A percentile compares a stretch with the other conserved stretches of the same genome.
Conservation (phyloP, 1,140 invertebrate genomes). For the Archivesica marissinica region DNA sequence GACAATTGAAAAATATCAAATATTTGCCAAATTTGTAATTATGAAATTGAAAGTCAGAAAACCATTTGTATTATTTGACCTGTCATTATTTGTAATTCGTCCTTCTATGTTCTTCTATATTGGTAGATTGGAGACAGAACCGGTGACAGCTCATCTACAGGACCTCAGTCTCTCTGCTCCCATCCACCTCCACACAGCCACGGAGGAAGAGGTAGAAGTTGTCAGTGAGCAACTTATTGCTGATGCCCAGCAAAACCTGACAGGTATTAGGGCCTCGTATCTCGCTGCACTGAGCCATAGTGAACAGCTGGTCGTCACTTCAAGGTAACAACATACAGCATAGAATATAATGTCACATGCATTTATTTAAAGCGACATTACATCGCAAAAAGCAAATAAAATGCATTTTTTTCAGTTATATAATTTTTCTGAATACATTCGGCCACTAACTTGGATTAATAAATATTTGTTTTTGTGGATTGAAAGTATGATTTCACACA, state of each 20-base stretch:
- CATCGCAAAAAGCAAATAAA: too few species aligned
- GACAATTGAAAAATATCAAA: slow-evolving; percentile 5
- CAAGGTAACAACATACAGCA: slow-evolving; percentile 70
- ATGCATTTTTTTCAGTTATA: too few species aligned
- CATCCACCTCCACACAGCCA: slow-evolving; percentile 71
- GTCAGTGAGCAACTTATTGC: slow-evolving; percentile 65
- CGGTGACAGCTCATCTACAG: slow-evolving; percentile 63
- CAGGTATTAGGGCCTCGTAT: slow-evolving; percentile 74
- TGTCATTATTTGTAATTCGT: background rate
- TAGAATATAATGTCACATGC: too few species aligned
- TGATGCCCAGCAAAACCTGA: slow-evolving; percentile 51
- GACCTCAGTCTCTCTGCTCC: slow-evolving; percentile 68
- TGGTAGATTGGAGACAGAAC: slow-evolving; percentile 46
- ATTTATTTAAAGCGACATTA: too few species aligned
- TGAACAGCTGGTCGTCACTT: slow-evolving; percentile 68
- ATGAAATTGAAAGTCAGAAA: too few species aligned
- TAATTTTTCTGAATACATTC: too few species aligned
- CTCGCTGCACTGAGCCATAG: slow-evolving; percentile 70
- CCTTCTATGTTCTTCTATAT: background rate
- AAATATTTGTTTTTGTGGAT: too few species aligned
- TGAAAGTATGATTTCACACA: too few species aligned
- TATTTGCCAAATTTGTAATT: too few species aligned
- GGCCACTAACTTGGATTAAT: too few species aligned
- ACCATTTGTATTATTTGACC: background rate
- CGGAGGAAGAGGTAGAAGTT: slow-evolving; percentile 72